A percentile compares a stretch with the other conserved stretches of the same genome.
Conservation (phyloP, 2,888 invertebrate genomes). For the Agonopterix subpropinquella region DNA sequence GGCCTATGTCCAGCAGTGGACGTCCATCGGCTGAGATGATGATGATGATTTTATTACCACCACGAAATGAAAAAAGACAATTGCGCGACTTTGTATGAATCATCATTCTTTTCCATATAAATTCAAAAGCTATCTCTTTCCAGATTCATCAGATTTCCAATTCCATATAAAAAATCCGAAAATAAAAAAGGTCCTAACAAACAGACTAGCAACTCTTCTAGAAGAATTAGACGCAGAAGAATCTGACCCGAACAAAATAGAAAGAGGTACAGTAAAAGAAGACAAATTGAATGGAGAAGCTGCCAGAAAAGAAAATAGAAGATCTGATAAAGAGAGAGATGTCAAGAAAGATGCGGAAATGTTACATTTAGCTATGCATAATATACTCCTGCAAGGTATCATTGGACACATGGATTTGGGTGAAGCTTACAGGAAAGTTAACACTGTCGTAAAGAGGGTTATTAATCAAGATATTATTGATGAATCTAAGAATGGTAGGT, state of each 20-base stretch:
- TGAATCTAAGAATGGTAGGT: too few relatives aligned
- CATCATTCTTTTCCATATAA: background rate
- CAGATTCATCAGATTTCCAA: conserved; percentile 35
- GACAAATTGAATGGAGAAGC: background rate
- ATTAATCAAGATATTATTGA: too few relatives aligned
- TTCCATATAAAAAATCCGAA: conserved; percentile 39
- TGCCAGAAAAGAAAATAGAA: background rate
- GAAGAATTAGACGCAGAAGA: conserved; percentile 44
- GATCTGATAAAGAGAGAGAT: conserved; percentile 1
- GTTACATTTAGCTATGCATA: conserved; percentile 48
- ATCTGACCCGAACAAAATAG: conserved; percentile 2
- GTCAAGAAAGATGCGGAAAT: conserved; percentile 10
- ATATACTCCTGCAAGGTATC: conserved; percentile 45
- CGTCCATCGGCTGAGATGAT: too few relatives aligned
- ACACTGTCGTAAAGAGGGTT: conserved; percentile 17
- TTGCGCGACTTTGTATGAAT: background rate
- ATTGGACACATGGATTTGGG: conserved; percentile 43
- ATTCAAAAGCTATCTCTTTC: conserved; percentile 10
- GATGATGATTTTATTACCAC: too few relatives aligned
- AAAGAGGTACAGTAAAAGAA: conserved; percentile 5
- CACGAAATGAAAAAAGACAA: background rate
- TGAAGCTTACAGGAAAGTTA: conserved; percentile 34
- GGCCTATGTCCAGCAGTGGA: too few relatives aligned
- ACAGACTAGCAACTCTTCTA: conserved; percentile 36
- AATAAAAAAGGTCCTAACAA: conserved; percentile 41